Conservation (phyloP, 1,140 invertebrate genomes). For the Nixonia krombeini region DNA sequence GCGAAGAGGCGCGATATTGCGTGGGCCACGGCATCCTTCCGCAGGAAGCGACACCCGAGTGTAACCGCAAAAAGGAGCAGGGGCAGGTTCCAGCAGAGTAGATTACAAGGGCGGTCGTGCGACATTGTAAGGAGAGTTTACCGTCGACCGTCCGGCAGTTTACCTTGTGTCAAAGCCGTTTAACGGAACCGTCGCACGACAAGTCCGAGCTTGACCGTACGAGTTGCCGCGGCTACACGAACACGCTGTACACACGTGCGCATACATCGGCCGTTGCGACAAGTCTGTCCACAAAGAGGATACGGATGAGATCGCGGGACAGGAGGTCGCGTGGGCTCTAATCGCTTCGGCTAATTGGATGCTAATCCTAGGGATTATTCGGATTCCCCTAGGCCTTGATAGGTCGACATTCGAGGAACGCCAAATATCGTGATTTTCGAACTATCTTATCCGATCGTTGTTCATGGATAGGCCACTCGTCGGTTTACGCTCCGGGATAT, state of each 20-base stretch:
- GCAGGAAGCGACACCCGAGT: neutral
- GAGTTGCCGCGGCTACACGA: conserved; percentile 7
- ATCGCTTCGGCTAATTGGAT: conserved; percentile 40
- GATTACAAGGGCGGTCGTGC: conserved; percentile 11
- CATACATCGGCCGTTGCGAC: conserved; percentile 11
- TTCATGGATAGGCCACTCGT: no score
- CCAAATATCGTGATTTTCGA: no score
- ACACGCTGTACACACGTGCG: conserved; percentile 19
- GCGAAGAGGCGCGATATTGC: neutral
- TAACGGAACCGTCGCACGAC: conserved; percentile 32
- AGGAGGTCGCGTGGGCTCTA: conserved; percentile 36
- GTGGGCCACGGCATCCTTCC: no score
- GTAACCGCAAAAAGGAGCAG: neutral
- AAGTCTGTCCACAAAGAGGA: neutral
- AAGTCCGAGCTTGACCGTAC: conserved; percentile 29
- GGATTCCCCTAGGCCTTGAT: conserved; percentile 26
- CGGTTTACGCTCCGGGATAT: no score
- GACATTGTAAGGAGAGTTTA: conserved; percentile 28
- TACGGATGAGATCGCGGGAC: neutral
- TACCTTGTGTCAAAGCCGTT: conserved; percentile 36
- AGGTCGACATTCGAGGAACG: no score
- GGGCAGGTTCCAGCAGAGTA: conserved; percentile 5
- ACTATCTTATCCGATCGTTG: no score
- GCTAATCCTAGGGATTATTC: conserved; percentile 38
- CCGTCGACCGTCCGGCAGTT: conserved; percentile 18